Percentiles rank a stretch among this genome's conserved stretches.
phyloP scores from a whole-genome alignment of 64 coral and sea anemone genomes.

The Stichodactyla helianthus region DNA sequence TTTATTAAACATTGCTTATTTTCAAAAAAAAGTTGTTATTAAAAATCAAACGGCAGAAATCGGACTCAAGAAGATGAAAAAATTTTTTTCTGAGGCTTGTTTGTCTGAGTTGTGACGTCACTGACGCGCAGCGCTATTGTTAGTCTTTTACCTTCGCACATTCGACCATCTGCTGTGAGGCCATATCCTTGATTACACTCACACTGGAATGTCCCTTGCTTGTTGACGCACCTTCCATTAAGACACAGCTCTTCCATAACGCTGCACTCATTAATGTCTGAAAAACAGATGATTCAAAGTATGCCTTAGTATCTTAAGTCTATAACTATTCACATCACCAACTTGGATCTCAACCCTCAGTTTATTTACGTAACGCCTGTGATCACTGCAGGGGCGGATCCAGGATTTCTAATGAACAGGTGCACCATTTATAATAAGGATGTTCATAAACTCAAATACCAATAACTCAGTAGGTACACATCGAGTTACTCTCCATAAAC shows the following conservation, averaged over 20 bases:
- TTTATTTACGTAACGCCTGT: too few species aligned
- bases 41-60: too few species aligned
- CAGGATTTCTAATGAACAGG: too few species aligned
- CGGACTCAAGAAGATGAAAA: not conserved
- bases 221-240: slow-evolving; percentile 74
- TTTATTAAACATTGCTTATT: too few species aligned
- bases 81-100: not conserved
- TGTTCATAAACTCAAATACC: too few species aligned
- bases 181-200: slow-evolving; percentile 73
- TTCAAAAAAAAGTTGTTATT: too few species aligned
- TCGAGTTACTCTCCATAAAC: too few species aligned
- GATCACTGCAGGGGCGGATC: too few species aligned
- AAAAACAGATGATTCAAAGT: not conserved
- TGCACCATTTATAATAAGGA: too few species aligned
- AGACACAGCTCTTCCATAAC: slow-evolving; percentile 55
- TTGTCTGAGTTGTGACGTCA: not conserved
- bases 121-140: too few species aligned
- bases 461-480: too few species aligned
- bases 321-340: not conserved
- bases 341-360: not conserved
- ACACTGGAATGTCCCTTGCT: slow-evolving; percentile 70
- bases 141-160: slow-evolving; percentile 64
- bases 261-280: slow-evolving; percentile 85
- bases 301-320: not conserved
- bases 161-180: slow-evolving; percentile 47